These are phyloP conservation scores for Plestiodon gilberti DNA, from an alignment of 2,113 vertebrate species.

Conservation along the genomic window DNA sequence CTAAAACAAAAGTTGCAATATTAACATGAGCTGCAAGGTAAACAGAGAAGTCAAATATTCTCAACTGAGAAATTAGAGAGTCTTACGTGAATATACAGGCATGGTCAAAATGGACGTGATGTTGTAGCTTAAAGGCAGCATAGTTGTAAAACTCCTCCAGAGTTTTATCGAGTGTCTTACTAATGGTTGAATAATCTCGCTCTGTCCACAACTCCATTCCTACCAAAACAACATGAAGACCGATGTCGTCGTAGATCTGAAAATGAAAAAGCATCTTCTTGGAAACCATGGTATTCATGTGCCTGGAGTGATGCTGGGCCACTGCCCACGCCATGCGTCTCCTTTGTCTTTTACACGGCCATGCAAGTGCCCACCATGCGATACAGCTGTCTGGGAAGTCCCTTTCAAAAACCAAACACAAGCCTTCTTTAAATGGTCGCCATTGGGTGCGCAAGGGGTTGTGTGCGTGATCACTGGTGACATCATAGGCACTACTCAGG, in stretches of 20 bases:
- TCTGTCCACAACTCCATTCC: conserved; percentile 3
- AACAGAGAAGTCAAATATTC: background rate
- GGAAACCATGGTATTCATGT: background rate
- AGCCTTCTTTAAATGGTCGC: background rate
- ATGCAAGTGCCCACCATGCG: background rate
- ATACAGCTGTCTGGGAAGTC: background rate
- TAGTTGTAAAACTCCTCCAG: background rate
- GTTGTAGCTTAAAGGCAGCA: background rate
- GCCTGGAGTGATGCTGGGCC: background rate
- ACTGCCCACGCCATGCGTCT: background rate
- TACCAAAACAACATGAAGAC: background rate
- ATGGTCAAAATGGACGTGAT: background rate
- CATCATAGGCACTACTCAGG: background rate
- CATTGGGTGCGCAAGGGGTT: background rate
- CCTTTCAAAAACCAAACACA: background rate
- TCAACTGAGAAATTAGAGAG: no score
- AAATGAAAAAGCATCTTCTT: background rate
- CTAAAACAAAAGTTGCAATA: background rate
- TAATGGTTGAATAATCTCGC: background rate
- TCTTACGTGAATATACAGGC: background rate
- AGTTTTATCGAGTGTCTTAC: accelerated
- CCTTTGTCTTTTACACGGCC: background rate
- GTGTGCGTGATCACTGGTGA: background rate
- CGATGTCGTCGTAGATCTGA: conserved; percentile 3
- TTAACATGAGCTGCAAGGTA: no score